Evolutionary conservation across 2,888 invertebrate species (phyloP).

Genomic region (Epinotia demarniana): DNA sequence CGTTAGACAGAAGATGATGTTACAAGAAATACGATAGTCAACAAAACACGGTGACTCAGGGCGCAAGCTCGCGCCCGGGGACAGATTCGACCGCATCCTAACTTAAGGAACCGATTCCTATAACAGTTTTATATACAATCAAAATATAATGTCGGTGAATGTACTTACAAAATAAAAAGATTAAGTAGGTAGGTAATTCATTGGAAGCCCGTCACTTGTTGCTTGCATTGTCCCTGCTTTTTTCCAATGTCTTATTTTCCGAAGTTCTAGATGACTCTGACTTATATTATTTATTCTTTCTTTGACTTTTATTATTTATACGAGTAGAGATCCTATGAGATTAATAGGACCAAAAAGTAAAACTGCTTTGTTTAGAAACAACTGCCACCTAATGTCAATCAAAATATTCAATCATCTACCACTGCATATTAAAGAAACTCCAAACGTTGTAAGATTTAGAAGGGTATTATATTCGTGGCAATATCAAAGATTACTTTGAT

Average conservation of each 20-base stretch:
- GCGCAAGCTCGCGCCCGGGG: constrained; percentile 3
- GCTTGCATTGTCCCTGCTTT: background rate
- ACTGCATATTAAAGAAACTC: too few relatives aligned
- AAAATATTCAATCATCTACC: too few relatives aligned
- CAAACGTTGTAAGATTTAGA: too few relatives aligned
- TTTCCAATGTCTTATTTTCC: background rate
- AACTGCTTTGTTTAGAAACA: too few relatives aligned
- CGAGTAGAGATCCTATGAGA: too few relatives aligned
- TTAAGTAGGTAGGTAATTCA: too few relatives aligned
- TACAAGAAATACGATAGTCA: constrained; percentile 27
- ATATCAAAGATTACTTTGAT: too few relatives aligned
- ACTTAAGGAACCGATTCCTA: background rate
- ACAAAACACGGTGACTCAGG: constrained; percentile 38
- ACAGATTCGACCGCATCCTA: background rate
- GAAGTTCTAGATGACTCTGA: background rate
- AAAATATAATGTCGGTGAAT: background rate
- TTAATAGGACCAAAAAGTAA: too few relatives aligned
- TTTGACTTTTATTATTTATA: too few relatives aligned
- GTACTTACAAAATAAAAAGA: background rate
- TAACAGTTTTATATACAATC: background rate
- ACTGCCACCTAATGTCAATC: too few relatives aligned
- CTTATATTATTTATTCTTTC: too few relatives aligned
- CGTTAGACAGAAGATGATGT: constrained; percentile 12
- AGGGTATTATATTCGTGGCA: too few relatives aligned
- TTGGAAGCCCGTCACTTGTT: background rate